Evolutionary conservation across 2,888 invertebrate species (phyloP), one percentile per base, ranked within the genome.

Genomic region (Falcaria lacertinaria): DNA sequence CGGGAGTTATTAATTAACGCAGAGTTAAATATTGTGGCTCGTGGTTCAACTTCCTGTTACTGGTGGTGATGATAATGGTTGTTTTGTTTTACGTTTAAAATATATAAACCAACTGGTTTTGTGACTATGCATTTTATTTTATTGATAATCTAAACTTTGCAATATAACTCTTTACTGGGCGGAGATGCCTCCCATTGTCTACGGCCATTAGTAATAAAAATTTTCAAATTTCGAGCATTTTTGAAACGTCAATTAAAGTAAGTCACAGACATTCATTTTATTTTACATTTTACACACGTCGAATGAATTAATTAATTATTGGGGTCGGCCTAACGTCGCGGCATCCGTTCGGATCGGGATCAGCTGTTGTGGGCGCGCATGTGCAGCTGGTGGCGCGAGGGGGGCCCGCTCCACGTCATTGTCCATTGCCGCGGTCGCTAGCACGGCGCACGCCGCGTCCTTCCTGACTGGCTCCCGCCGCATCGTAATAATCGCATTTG

Each of bases 301-400:
- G 22, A 11, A 70, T 78, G 69, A 59, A 62, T 65, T 66, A 65
- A 64, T n/a, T n/a, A n/a, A n/a, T n/a, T n/a, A n/a, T 50, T 54
- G 54, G 62, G 62, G 62, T 57, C 57, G 58, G 60, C 60, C 2
- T 37, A 64, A 60, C 48, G 57, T 58, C 62, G 61, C 69, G 67
- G 67, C 65, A 64, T 69, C 69, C 70, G 64, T 50, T 61, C 50
- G 60, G 64, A n/a, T n/a, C n/a, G n/a, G 72, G 73, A 85, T 85
- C 86, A 86, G 87, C 86, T 85, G 87, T 82, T 76, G 66, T 64
- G 58, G 69, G 84, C 87, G 84, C 87, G 87, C 87, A 87, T 87
- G 87, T 82, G 82, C 85, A 77, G 73, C 71, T 69, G 65, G 70
- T 69, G 64, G 70, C 68, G 65, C 58, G 68, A 63, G 74, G 71